phyloP scores from a whole-genome alignment of 2,113 vertebrate species.

The Anolis sagrei region DNA sequence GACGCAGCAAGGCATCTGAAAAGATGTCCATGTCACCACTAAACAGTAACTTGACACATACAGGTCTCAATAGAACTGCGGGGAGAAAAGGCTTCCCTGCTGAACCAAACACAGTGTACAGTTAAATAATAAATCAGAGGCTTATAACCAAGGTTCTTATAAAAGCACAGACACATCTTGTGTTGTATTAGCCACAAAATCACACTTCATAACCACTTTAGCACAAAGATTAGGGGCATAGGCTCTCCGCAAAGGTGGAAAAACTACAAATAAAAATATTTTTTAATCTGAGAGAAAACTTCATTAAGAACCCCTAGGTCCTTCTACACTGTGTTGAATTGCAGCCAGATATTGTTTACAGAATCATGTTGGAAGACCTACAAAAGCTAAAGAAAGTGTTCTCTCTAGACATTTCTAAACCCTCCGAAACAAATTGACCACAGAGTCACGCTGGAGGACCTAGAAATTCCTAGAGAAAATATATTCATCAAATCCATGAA shows the following conservation, averaged over 20 bases:
- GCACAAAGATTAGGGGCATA: constrained; percentile 35
- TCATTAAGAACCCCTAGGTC: too few relatives aligned
- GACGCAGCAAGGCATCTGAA: constrained; percentile 48
- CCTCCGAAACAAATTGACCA: too few relatives aligned
- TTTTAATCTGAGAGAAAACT: too few relatives aligned
- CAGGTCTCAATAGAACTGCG: constrained; percentile 68
- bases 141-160: constrained; percentile 51
- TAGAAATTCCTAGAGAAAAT: too few relatives aligned
- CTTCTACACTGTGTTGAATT: too few relatives aligned
- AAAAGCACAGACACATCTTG: constrained; percentile 47
- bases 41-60: constrained; percentile 57
- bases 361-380: too few relatives aligned
- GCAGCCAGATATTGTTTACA: too few relatives aligned
- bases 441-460: too few relatives aligned
- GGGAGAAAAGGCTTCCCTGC: constrained; percentile 72
- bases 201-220: neutral
- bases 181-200: neutral
- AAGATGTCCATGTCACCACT: constrained; percentile 59
- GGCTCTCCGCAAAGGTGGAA: neutral
- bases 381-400: too few relatives aligned
- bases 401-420: too few relatives aligned
- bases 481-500: too few relatives aligned
- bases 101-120: constrained; percentile 68
- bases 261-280: too few relatives aligned
- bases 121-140: constrained; percentile 82